These are phyloP conservation scores for Callospermophilus lateralis DNA, from an alignment of 2,113 vertebrate species.

Conservation along the genomic window DNA sequence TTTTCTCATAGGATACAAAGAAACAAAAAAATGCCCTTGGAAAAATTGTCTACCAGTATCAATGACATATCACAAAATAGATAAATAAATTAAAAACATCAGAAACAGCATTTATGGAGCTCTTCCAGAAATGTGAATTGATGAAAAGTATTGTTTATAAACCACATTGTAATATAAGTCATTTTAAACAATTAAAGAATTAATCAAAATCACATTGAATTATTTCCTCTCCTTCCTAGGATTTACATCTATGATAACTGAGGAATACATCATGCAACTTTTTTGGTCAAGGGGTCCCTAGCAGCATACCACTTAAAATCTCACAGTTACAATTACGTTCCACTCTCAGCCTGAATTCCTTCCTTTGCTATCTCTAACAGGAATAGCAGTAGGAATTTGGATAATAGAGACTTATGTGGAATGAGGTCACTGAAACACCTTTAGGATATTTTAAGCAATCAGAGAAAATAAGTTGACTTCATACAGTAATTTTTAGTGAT, in stretches of 20 bases:
- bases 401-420: background rate
- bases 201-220: background rate
- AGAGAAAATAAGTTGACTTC: background rate
- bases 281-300: background rate
- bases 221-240: background rate
- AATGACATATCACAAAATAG: background rate
- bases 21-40: rapidly evolving
- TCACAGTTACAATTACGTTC: background rate
- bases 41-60: background rate
- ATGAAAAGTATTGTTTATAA: background rate
- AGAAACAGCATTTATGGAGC: background rate
- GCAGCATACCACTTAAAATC: background rate
- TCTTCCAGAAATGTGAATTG: background rate
- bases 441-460: background rate
- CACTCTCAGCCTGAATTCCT: background rate
- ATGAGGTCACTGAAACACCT: rapidly evolving
- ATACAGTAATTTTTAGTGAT: too few species aligned
- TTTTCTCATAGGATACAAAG: background rate
- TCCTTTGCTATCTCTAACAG: rapidly evolving
- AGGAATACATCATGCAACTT: background rate
- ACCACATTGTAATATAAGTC: background rate
- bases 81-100: background rate
- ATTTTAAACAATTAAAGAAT: background rate
- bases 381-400: background rate
- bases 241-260: background rate